Evolutionary conservation across 2,113 vertebrate species (phyloP).

Genomic region (Semicossyphus pulcher): DNA sequence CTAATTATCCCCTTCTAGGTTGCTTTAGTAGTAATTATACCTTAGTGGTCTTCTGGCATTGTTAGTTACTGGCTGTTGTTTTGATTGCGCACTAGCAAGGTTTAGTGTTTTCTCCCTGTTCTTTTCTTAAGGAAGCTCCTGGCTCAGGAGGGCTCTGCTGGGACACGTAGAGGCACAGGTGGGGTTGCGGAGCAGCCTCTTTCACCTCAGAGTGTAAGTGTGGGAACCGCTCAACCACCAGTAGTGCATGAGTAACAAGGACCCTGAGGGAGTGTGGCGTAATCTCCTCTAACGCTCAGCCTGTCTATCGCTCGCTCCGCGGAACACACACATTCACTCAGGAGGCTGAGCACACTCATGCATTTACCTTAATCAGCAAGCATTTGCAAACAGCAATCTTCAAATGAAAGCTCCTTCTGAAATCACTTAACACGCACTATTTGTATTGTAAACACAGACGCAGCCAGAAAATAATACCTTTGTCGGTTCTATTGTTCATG

Average conservation of each 20-base stretch:
- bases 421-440: conserved; percentile 56
- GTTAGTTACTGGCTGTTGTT: conserved; percentile 71
- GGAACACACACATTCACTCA: conserved; percentile 70
- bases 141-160: conserved; percentile 73
- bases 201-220: conserved; percentile 81
- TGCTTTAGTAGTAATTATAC: conserved; percentile 77
- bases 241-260: conserved; percentile 84
- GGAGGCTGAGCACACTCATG: conserved; percentile 20
- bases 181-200: conserved; percentile 78
- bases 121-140: conserved; percentile 72
- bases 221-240: conserved; percentile 81
- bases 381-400: conserved; percentile 73
- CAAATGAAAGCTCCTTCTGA: conserved; percentile 61
- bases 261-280: conserved; percentile 82
- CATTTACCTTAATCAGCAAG: conserved; percentile 67
- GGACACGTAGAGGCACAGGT: conserved; percentile 83
- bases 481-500: conserved; percentile 44
- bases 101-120: conserved; percentile 67
- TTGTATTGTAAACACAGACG: conserved; percentile 67
- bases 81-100: conserved; percentile 66
- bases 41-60: conserved; percentile 53
- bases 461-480: conserved; percentile 47
- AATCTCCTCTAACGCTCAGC: conserved; percentile 81
- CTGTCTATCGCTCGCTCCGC: conserved; percentile 59
- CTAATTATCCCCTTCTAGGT: conserved; percentile 66